phyloP scores from a whole-genome alignment of 2,113 vertebrate species.

The Lathamus discolor region DNA sequence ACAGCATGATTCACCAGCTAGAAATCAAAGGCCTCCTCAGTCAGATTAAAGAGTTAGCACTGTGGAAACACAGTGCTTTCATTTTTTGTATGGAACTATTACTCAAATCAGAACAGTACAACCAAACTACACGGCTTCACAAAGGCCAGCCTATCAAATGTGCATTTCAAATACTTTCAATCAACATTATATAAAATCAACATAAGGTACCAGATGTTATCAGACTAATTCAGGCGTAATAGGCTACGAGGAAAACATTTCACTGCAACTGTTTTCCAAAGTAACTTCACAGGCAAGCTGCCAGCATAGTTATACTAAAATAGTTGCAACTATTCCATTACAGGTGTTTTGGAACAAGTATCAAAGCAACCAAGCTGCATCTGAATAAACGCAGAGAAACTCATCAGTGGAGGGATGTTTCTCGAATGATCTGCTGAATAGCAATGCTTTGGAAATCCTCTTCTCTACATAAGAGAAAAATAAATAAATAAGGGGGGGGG shows the following conservation, averaged over 20 bases:
- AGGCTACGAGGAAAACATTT: background rate
- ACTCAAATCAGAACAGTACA: background rate
- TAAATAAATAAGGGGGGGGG: rapidly evolving
- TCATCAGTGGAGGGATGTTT: rapidly evolving
- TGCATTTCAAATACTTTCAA: background rate
- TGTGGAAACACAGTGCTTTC: background rate
- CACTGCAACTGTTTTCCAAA: background rate
- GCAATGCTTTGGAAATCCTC: background rate
- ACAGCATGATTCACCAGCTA: background rate
- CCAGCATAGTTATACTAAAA: background rate
- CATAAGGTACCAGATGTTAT: rapidly evolving
- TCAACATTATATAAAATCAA: background rate
- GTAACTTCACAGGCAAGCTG: background rate
- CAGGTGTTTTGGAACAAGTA: slow-evolving; percentile 41
- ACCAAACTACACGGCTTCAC: rapidly evolving
- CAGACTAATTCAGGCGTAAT: background rate
- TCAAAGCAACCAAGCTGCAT: slow-evolving; percentile 9
- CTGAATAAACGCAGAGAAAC: background rate
- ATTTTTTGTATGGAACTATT: rapidly evolving
- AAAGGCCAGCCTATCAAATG: background rate
- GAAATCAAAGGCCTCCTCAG: background rate
- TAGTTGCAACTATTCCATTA: background rate
- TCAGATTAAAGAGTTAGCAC: rapidly evolving
- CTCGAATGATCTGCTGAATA: background rate
- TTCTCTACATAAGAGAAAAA: background rate